A percentile compares a stretch with the other conserved stretches of the same genome.
These are phyloP conservation scores for Stegodyphus dumicola DNA, from an alignment of 1,140 invertebrate genomes.

Conservation along the genomic window DNA sequence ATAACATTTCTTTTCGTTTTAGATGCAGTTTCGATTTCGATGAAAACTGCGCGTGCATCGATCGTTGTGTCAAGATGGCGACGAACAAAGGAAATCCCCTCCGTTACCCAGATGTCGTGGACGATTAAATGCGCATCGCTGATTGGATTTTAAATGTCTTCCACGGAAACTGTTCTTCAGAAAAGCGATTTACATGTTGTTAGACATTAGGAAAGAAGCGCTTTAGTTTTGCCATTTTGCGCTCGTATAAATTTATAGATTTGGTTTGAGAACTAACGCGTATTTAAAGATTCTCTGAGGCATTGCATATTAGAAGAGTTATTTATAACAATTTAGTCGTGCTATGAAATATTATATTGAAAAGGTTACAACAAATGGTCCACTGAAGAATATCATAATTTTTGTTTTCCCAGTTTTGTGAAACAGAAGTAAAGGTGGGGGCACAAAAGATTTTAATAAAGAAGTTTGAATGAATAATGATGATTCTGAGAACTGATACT, in stretches of 20 bases:
- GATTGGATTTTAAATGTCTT: slow-evolving; percentile 34
- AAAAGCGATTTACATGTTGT: slow-evolving; percentile 33
- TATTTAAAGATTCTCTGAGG: slow-evolving; percentile 4
- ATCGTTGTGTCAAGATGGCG: slow-evolving; percentile 17
- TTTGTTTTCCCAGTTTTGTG: too few relatives aligned
- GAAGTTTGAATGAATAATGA: too few relatives aligned
- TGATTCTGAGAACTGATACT: too few relatives aligned
- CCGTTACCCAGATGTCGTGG: slow-evolving; percentile 5
- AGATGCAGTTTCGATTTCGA: too few relatives aligned
- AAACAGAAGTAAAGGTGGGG: too few relatives aligned
- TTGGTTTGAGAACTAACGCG: neutral
- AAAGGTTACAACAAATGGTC: too few relatives aligned
- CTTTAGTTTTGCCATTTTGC: neutral
- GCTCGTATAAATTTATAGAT: slow-evolving; percentile 10
- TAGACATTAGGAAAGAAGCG: slow-evolving; percentile 29
- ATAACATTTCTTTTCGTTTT: too few relatives aligned
- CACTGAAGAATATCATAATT: too few relatives aligned
- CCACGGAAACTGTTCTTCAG: neutral
- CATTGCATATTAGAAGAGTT: too few relatives aligned
- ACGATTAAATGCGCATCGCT: slow-evolving; percentile 28
- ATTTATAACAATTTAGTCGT: too few relatives aligned
- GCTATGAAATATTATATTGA: too few relatives aligned
- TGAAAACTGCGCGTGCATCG: neutral
- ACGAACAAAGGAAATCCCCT: slow-evolving; percentile 19
- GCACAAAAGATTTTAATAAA: too few relatives aligned